phyloP scores from a whole-genome alignment of 2,797 vertebrate genomes.

The Ctenopoma kingsleyae region DNA sequence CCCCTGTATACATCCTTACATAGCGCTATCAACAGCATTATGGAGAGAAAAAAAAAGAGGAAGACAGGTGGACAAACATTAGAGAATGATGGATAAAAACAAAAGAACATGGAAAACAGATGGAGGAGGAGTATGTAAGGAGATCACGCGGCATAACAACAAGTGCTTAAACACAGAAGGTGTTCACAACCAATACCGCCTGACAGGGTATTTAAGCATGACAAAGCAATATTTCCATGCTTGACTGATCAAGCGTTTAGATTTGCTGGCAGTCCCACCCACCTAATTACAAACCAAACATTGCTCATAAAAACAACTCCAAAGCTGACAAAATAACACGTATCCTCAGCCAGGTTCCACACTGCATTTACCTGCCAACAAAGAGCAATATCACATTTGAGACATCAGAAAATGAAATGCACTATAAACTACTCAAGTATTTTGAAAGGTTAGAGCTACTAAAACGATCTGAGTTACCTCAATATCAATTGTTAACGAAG shows the following conservation, averaged over 20 bases:
- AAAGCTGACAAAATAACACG: neutral
- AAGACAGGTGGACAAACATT: constrained; percentile 54
- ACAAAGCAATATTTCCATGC: constrained; percentile 45
- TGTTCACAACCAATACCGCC: constrained; percentile 8
- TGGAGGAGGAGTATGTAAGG: constrained; percentile 18
- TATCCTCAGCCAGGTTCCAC: neutral
- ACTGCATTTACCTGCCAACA: neutral
- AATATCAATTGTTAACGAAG: neutral
- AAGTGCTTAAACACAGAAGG: constrained; percentile 11
- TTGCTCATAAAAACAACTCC: constrained; percentile 12
- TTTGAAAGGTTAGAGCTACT: neutral
- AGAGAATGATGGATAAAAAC: constrained; percentile 46
- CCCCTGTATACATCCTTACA: constrained; percentile 97
- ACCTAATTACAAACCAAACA: constrained; percentile 19
- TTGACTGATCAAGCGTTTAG: constrained; percentile 28
- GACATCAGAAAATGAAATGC: constrained; percentile 12
- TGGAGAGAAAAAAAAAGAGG: constrained; percentile 20
- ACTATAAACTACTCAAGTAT: neutral
- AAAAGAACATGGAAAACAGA: constrained; percentile 50
- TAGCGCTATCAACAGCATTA: constrained; percentile 86
- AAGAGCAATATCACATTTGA: constrained; percentile 10
- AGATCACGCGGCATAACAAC: neutral
- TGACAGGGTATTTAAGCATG: constrained; percentile 11
- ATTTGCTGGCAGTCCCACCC: constrained; percentile 5
- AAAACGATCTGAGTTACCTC: neutral